Conservation (phyloP, 2,113 vertebrate genomes). For the Odocoileus hemionus region DNA sequence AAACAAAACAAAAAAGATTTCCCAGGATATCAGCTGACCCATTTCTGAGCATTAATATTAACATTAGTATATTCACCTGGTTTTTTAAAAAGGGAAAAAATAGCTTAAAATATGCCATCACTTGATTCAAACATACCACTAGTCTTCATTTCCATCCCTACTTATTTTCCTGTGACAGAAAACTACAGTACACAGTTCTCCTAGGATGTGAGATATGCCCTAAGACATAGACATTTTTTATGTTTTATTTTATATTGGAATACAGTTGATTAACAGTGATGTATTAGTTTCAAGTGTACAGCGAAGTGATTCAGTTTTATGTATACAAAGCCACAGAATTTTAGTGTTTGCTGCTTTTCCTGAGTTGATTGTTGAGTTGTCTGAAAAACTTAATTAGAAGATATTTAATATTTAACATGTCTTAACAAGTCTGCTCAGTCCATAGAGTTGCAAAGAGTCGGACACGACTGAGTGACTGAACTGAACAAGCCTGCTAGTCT, state of each 20-base stretch:
- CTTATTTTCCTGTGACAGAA: neutral
- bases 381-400: constrained; percentile 19
- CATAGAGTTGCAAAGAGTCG: neutral
- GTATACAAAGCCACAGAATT: neutral
- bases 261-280: neutral
- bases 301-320: neutral
- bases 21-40: neutral
- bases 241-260: neutral
- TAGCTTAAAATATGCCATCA: neutral
- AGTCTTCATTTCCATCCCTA: neutral
- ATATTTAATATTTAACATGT: constrained; percentile 23
- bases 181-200: neutral
- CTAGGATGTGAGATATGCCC: neutral
- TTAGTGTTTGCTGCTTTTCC: neutral
- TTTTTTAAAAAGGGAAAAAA: neutral
- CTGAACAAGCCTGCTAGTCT: neutral
- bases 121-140: neutral
- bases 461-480: neutral
- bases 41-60: neutral
- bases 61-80: neutral
- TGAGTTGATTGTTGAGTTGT: constrained; percentile 22
- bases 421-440: neutral
- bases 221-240: neutral
- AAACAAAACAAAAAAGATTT: neutral
- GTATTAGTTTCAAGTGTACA: neutral